Evolutionary conservation across 2,113 vertebrate species (phyloP).

Genomic region (Cisticola juncidis): DNA sequence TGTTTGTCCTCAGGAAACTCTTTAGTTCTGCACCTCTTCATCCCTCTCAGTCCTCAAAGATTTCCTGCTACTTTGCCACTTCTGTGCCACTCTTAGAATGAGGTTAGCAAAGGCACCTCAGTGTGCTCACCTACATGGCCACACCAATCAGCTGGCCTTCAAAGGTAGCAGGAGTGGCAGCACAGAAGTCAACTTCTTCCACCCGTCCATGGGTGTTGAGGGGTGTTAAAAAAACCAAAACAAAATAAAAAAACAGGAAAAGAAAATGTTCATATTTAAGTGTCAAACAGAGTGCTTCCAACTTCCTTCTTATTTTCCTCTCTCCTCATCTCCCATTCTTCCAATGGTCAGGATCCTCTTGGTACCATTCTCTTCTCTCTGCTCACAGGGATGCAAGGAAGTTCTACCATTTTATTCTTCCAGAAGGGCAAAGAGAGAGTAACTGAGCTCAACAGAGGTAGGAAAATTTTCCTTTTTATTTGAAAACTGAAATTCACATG

Average conservation of each 20-base stretch:
- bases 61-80: neutral
- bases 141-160: neutral
- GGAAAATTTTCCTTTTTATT: neutral
- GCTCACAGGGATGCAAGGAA: neutral
- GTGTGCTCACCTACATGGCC: accelerated
- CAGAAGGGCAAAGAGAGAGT: neutral
- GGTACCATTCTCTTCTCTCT: neutral
- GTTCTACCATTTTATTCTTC: neutral
- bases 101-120: neutral
- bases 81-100: accelerated
- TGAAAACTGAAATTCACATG: neutral
- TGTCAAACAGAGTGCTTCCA: neutral
- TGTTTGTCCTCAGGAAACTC: neutral
- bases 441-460: neutral
- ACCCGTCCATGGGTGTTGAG: neutral
- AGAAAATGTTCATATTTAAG: neutral
- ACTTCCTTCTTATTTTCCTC: neutral
- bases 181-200: neutral
- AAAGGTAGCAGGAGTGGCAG: neutral
- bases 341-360: neutral
- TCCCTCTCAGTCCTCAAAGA: neutral
- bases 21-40: neutral
- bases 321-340: neutral
- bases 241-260: neutral
- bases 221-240: neutral